Evolutionary conservation across 2,888 invertebrate genomes (phyloP).

Genomic region (Creontiades dilutus): DNA sequence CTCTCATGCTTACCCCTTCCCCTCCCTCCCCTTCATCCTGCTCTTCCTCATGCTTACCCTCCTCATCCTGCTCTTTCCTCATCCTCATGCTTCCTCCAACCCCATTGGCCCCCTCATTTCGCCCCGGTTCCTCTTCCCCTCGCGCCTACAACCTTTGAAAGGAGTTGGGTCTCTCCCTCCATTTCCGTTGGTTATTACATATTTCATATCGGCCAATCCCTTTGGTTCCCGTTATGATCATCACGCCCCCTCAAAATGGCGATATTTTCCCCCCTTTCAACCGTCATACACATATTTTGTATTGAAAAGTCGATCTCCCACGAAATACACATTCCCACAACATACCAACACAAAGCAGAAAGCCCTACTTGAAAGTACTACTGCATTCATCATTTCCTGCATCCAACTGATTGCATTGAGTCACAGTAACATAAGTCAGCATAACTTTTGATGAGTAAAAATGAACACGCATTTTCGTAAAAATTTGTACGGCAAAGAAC

Average conservation of each 20-base stretch:
- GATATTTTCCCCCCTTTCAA: conserved; percentile 5
- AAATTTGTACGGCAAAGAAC: too few relatives aligned
- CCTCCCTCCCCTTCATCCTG: conserved; percentile 15
- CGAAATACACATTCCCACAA: too few relatives aligned
- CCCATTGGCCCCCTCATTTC: conserved; percentile 51
- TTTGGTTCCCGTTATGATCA: conserved; percentile 48
- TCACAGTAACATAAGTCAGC: too few relatives aligned
- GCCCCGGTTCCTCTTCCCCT: neutral
- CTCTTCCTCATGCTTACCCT: conserved; percentile 39
- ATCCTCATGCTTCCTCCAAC: conserved; percentile 52
- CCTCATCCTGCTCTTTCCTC: conserved; percentile 31
- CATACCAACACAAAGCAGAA: too few relatives aligned
- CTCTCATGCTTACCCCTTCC: conserved; percentile 1
- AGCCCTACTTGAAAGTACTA: too few relatives aligned
- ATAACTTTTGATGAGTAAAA: too few relatives aligned
- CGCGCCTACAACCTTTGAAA: neutral
- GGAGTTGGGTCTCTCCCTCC: neutral
- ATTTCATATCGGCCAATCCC: conserved; percentile 71
- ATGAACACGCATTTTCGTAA: too few relatives aligned
- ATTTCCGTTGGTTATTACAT: conserved; percentile 69
- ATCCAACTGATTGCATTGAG: too few relatives aligned
- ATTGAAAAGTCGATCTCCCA: neutral
- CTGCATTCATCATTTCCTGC: too few relatives aligned
- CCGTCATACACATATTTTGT: conserved; percentile 6
- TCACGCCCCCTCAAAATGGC: conserved; percentile 62